Evolutionary conservation across 2,113 vertebrate genomes (phyloP), one percentile per base, ranked within the genome.

Genomic region (Odontophorus gujanensis): DNA sequence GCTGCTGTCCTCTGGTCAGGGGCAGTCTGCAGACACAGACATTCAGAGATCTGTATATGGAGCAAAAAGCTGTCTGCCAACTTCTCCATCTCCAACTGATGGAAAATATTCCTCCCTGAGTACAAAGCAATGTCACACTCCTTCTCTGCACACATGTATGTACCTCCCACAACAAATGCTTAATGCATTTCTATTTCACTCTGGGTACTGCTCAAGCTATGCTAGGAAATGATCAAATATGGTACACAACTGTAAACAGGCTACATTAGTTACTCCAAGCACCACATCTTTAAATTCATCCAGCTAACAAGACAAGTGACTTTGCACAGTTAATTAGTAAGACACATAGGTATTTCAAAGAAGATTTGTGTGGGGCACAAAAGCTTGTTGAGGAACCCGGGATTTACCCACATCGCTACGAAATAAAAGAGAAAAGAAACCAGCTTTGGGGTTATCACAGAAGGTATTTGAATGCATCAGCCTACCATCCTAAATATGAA

Each of bases 261-360:
- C 34, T 18, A 13, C 30, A 11, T 63, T 61, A 28, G 30, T 53
- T 84, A 80, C 9, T 50, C 14, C 25, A 32, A 79, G 55, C 19
- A 78, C n/a, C 4, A 0, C 1, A 6, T 45, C 79, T 58, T 69
- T 53, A 90, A 85, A 82, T 47, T 69, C 22, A 43, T 28, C 62
- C 21, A 72, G 58, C n/a, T 85, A 71, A 34, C 26, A 62, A 76
- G 62, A 62, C 40, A 87, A 79, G 36, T 28, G 78, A 77, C 30
- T 92, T 82, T 50, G 36, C 15, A 45, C n/a, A 76, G 55, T 69
- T 79, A 69, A 76, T 89, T 66, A 89, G 67, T 15, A 36, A 68
- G 30, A 53, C 69, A 65, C 53, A 13, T 4, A 62, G 73, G 40
- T 51, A 69, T 69, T 68, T 65, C 53, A 71, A 8, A 89, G 55